A percentile compares a stretch with the other conserved stretches of the same genome.
Conservation (phyloP, 2,888 invertebrate genomes). For the Papilio protenor region DNA sequence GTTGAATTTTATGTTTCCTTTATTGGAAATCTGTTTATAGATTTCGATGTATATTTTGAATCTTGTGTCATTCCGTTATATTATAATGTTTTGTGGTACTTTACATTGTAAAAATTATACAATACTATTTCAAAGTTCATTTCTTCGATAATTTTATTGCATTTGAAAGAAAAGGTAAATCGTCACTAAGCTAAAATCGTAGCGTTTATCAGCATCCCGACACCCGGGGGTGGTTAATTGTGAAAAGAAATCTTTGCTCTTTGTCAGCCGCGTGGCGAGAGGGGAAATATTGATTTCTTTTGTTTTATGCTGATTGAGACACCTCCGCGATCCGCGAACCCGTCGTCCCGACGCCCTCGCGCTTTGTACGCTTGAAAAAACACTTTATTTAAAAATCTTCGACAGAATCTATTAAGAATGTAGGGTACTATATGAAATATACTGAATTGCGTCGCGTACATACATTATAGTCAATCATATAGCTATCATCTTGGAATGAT, state of each 20-base stretch:
- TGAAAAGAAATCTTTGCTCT: conserved; percentile 85
- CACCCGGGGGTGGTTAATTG: conserved; percentile 82
- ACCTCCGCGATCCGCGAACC: conserved; percentile 75
- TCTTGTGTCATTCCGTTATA: neutral
- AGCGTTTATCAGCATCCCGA: conserved; percentile 72
- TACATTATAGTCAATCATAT: neutral
- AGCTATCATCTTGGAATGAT: neutral
- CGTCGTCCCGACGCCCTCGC: conserved; percentile 66
- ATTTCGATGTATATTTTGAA: neutral
- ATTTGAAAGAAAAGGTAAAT: conserved; percentile 52
- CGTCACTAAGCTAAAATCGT: conserved; percentile 67
- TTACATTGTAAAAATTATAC: neutral
- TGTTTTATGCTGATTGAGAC: conserved; percentile 85
- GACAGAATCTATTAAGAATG: conserved; percentile 49
- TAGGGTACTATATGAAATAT: conserved; percentile 46
- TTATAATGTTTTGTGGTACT: neutral
- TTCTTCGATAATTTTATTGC: conserved; percentile 11
- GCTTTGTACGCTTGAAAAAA: conserved; percentile 74
- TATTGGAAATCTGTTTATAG: conserved; percentile 16
- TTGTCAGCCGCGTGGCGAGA: conserved; percentile 75
- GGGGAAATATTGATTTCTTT: conserved; percentile 83
- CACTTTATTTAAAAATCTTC: conserved; percentile 70
- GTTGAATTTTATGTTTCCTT: conserved; percentile 42
- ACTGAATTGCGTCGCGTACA: neutral
- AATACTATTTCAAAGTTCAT: neutral